phyloP scores from a whole-genome alignment of 2,888 invertebrate genomes.

The Aphidius colemani region DNA sequence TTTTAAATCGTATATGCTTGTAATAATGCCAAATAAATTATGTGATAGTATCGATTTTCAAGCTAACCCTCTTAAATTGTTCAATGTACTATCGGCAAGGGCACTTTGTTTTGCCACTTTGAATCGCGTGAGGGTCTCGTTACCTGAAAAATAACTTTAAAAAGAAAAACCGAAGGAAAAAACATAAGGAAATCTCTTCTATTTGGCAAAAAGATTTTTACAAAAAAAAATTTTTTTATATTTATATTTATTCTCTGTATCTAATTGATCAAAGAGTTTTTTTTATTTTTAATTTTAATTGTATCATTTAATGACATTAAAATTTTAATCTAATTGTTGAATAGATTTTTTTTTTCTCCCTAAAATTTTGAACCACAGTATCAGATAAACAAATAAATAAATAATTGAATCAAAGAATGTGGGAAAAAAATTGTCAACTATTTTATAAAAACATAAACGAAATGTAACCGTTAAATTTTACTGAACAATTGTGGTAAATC shows the following conservation, averaged over 20 bases:
- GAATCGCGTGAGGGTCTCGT: conserved; percentile 6
- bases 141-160: neutral
- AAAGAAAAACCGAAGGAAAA: no score
- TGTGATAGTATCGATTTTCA: neutral
- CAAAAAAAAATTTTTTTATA: no score
- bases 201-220: no score
- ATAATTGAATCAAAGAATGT: neutral
- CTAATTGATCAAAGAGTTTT: no score
- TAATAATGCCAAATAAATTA: neutral
- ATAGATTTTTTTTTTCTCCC: no score
- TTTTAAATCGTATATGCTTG: no score
- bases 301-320: no score
- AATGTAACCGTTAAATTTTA: conserved; percentile 5
- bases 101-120: conserved; percentile 6
- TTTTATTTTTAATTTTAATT: no score
- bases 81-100: neutral
- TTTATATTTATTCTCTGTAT: no score
- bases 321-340: no score
- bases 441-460: neutral
- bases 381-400: no score
- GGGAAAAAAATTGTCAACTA: neutral
- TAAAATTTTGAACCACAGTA: no score
- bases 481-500: conserved; percentile 24
- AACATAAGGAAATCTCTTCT: neutral
- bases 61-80: neutral